Base-by-base conservation (phyloP, 2,797 vertebrate genomes). In the Lagocephalus sceleratus region DNA sequence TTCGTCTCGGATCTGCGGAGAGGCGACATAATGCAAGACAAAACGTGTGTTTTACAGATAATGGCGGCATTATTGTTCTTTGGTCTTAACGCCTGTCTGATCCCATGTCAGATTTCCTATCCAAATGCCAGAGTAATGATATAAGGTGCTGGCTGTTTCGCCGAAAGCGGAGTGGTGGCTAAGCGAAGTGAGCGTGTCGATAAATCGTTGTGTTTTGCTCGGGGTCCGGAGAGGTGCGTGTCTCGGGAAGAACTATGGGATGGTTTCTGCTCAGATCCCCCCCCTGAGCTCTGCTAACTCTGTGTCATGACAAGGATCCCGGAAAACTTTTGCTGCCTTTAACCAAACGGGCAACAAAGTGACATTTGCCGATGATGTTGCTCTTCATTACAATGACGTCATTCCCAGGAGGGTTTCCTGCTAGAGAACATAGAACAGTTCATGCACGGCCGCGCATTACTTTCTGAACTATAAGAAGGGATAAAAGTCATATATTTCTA, bases 281-380 rank as follows among this genome's bases (percentile, higher is more conserved):
- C 78, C 62, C 40, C 7, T 78, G 55, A 83, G 85, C 83, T 62
- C 46, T 71, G 80, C 81, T 57, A 59, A 5, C 54, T 51, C 59
- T 61, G 16, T 74, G 71, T 77, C 73, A 67, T 71, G 74, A 71
- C 63, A 65, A 68, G 60, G 73, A 66, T 66, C 71, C 4, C 64
- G 52, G 63, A 65, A 82, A 83, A 62, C 66, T 75, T 76, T 69
- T 60, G 59, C 52, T 67, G 54, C 64, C 72, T 66, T 58, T 21
- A 63, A 79, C 66, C 32, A 35, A 35, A 35, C 3, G 14, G 14
- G 10, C 12, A 40, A 59, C 64, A 51, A 51, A 8, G 57, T 71
- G 85, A 84, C 88, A 89, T 89, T 89, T 87, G 54, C 74, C 69
- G 69, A 83, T 61, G 71, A 80, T 85, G 78, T 82, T 83, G 68